Evolutionary conservation across 1,140 invertebrate genomes (phyloP).

Genomic region (Calliopsis andreniformis): DNA sequence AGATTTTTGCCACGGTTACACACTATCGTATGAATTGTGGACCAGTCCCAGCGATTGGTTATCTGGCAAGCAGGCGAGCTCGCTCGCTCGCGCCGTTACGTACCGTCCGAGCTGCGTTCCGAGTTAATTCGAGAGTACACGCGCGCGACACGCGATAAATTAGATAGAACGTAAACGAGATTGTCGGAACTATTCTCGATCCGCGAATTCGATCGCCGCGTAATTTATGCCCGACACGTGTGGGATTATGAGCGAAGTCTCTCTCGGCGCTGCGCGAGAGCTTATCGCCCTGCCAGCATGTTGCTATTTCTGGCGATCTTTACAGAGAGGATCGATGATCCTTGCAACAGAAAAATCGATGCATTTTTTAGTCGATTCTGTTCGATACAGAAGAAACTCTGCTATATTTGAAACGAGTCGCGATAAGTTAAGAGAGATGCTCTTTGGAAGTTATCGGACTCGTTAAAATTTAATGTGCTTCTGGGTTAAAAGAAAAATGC

Average conservation of each 20-base stretch:
- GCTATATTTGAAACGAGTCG: neutral
- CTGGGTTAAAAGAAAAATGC: neutral
- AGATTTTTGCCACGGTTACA: constrained; percentile 23
- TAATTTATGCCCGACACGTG: constrained; percentile 44
- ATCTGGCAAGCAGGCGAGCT: constrained; percentile 17
- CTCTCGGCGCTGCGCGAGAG: neutral
- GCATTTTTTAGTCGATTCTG: neutral
- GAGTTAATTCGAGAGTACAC: constrained; percentile 51
- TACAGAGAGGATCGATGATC: neutral
- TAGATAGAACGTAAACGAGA: constrained; percentile 50
- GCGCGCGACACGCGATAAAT: constrained; percentile 44
- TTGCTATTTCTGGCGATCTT: neutral
- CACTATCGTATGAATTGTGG: constrained; percentile 50
- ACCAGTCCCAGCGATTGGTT: constrained; percentile 43
- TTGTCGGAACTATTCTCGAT: constrained; percentile 48
- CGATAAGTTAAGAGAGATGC: constrained; percentile 13
- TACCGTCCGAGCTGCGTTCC: constrained; percentile 8
- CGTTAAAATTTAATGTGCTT: neutral
- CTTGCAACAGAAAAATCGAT: neutral
- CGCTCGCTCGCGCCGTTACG: neutral
- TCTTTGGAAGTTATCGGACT: neutral
- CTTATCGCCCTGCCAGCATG: neutral
- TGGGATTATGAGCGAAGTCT: constrained; percentile 26
- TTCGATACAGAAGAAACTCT: neutral
- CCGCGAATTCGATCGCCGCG: constrained; percentile 37